Evolutionary conservation across 2,113 vertebrate genomes (phyloP), one percentile per base, ranked within the genome.

Genomic region (Aleadryas rufinucha): DNA sequence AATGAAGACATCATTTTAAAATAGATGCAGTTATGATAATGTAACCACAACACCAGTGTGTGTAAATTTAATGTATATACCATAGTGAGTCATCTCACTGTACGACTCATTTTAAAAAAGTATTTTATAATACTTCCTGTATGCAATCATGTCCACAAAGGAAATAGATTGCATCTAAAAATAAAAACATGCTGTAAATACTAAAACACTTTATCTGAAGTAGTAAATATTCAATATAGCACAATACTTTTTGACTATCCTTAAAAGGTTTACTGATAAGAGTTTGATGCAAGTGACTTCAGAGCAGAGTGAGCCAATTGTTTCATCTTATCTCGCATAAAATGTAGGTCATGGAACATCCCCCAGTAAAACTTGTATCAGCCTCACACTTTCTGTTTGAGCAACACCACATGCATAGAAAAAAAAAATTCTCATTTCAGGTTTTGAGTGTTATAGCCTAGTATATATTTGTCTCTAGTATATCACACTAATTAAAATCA

Each of bases 1-100:
- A 96, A 77, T 92, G 75, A 97, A 84, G 59, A 96, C 53, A 78
- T 39, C 95, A n/a, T 63, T 16, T 9, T 76, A 93, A 82, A 86
- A 90, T 41, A 95, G 78, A 91, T 96, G 66, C 81, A 87, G 47
- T 61, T 94, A 78, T 90, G 54, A 71, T 77, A 89, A 90, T 91
- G 95, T 85, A 97, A 93, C 92, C 84, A 92, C 80, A 90, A 92
- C 76, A 57, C 64, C 93, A 91, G 84, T 93, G 63, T 72, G 60
- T 30, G 26, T 92, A 68, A 97, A 95, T 94, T 95, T 69, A 94
- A 72, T 54, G 20, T 72, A 87, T 72, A 88, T 95, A 61, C 28
- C 78, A 87, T 71, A 93, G 93, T 56, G 91, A 94, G 68, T 61
- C 12, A 93, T 94, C 66, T 97, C 42, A 28, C 89, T 64, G 56